Conservation (phyloP, 2,113 vertebrate genomes). For the Podocnemis expansa region DNA sequence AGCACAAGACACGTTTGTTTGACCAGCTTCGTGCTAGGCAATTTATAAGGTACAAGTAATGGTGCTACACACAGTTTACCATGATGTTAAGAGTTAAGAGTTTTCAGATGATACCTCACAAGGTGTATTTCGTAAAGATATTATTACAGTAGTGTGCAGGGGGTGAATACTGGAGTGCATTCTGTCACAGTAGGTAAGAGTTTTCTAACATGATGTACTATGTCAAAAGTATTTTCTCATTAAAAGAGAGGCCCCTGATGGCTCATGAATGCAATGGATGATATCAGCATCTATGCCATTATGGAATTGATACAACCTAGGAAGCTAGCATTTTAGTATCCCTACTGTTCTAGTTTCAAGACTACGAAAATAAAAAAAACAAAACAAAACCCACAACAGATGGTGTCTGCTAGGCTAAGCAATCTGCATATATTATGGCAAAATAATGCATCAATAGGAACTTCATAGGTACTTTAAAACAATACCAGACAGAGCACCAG, state of each 20-base stretch:
- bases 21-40: not conserved
- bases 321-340: not conserved
- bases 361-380: not conserved
- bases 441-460: not conserved
- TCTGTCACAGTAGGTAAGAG: not conserved
- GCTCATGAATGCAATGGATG: not conserved
- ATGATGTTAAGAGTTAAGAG: not conserved
- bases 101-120: too few species aligned
- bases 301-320: conserved; percentile 17
- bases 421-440: not conserved
- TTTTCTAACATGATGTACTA: not conserved
- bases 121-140: not conserved
- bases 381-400: not conserved
- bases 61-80: not conserved
- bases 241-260: not conserved
- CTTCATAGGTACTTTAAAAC: conserved; percentile 56
- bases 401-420: not conserved
- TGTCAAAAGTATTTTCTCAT: conserved; percentile 13
- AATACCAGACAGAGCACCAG: not conserved
- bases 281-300: not conserved
- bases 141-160: not conserved
- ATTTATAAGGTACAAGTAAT: too few species aligned
- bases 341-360: conserved; percentile 5
- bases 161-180: not conserved
- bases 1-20: not conserved